Base-by-base conservation (phyloP, 2,888 invertebrate genomes). In the Thymelicus lineola region DNA sequence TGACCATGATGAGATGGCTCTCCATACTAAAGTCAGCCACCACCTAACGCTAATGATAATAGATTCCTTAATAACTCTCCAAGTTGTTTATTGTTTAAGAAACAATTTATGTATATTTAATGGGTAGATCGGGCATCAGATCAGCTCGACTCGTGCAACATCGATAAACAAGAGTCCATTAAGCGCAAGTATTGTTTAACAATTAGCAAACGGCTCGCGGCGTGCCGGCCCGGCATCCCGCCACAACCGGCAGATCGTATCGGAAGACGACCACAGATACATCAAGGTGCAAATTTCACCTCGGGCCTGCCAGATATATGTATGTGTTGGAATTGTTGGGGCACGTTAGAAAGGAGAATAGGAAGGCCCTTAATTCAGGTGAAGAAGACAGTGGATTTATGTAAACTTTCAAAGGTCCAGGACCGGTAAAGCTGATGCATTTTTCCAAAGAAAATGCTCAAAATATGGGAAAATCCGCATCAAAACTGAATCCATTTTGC, bases 161-260 rank as follows among this genome's bases (percentile, higher is more conserved):
- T 57, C n/a, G 35, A 57, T 57, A 35, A 57, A 6, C 14, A n/a
- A 66, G 59, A n/a, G 15, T 42, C 59, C 66, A 59, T 66, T 66
- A 66, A 42, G 42, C 20, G 50, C 50, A 7, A 66, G 59, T 66
- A 66, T 66, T 66, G 60, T 66, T 66, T 60, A 66, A 66, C 59
- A 66, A 66, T 66, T 66, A 66, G 66, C 60, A 50, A 48, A 9
- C 46, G 36, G 48, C 42, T 10, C 4, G 42, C 42, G 42, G 12
- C 42, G 7, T n/a, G 46, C 15, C 12, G 48, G 48, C 15, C 45
- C 14, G 58, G 28, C 28, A 28, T 28, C 28, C 4, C 1, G 15
- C 58, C 58, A 36, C 58, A 65, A 15, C 28, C 63, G 50, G 53
- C 42, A 17, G 66, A 66, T 66, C 15, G 14, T 36, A 65, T 65